Percentiles rank a stretch among this genome's conserved stretches.
Evolutionary conservation across 2,113 vertebrate species (phyloP).

Genomic region (Campylorhamphus procurvoides): DNA sequence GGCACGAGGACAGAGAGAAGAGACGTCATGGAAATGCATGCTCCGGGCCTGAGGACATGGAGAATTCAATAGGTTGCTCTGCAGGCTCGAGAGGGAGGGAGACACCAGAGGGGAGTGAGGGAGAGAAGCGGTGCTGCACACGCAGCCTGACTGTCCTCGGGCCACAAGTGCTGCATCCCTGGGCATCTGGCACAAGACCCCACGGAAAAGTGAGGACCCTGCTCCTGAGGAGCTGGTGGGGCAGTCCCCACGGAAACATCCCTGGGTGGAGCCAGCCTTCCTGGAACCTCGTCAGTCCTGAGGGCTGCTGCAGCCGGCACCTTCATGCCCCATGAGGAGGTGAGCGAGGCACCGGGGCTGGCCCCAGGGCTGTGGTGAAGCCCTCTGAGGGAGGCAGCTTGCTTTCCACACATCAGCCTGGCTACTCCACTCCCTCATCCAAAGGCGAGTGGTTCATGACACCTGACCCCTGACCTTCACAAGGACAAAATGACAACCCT

Average conservation of each 20-base stretch:
- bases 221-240: neutral
- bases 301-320: neutral
- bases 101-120: constrained; percentile 45
- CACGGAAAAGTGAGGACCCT: neutral
- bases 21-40: constrained; percentile 78
- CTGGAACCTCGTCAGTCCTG: neutral
- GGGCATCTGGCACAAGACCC: neutral
- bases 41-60: constrained; percentile 61
- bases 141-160: neutral
- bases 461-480: constrained; percentile 34
- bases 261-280: neutral
- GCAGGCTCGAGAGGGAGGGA: constrained; percentile 71
- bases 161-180: neutral
- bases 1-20: constrained; percentile 58
- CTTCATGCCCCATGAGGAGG: neutral
- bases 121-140: neutral
- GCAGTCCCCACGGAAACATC: neutral
- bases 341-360: neutral
- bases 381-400: neutral
- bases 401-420: neutral
- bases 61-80: constrained; percentile 77
- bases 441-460: neutral
- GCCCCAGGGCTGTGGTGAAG: neutral
- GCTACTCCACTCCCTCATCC: neutral
- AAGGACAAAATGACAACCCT: constrained; percentile 48